Evolutionary conservation across 2,888 invertebrate genomes (phyloP).

Genomic region (Auanema sp.): DNA sequence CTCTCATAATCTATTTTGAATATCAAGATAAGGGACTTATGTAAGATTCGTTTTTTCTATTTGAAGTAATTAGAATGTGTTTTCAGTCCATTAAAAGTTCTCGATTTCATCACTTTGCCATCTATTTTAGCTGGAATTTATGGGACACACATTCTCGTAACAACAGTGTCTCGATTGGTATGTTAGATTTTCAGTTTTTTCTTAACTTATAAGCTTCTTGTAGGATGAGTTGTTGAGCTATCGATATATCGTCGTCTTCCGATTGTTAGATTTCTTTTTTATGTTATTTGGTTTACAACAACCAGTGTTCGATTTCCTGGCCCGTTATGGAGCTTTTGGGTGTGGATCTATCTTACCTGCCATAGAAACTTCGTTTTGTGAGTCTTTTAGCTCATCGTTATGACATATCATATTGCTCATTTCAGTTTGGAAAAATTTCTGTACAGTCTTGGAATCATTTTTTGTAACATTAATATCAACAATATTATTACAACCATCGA

Average conservation of each 20-base stretch:
- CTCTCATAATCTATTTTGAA: slow-evolving; percentile 58
- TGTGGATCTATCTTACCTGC: slow-evolving; percentile 41
- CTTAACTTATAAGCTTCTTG: slow-evolving; percentile 8
- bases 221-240: slow-evolving; percentile 57
- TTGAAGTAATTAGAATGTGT: background rate
- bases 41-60: slow-evolving; percentile 24
- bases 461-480: slow-evolving; percentile 58
- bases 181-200: background rate
- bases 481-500: slow-evolving; percentile 53
- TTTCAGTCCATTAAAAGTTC: slow-evolving; percentile 54
- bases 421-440: slow-evolving; percentile 61
- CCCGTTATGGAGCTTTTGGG: slow-evolving; percentile 48
- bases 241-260: slow-evolving; percentile 53
- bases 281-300: slow-evolving; percentile 55
- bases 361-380: slow-evolving; percentile 46
- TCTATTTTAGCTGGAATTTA: slow-evolving; percentile 59
- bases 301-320: slow-evolving; percentile 59
- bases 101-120: slow-evolving; percentile 58
- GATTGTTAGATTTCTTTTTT: slow-evolving; percentile 44
- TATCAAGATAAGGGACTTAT: slow-evolving; percentile 51
- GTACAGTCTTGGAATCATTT: slow-evolving; percentile 57
- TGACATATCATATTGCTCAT: background rate
- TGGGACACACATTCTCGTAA: slow-evolving; percentile 63
- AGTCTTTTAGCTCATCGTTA: slow-evolving; percentile 22
- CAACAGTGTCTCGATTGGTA: slow-evolving; percentile 54